These are phyloP conservation scores for Drosophila dives DNA, from an alignment of 2,888 invertebrate genomes.

Conservation along the genomic window DNA sequence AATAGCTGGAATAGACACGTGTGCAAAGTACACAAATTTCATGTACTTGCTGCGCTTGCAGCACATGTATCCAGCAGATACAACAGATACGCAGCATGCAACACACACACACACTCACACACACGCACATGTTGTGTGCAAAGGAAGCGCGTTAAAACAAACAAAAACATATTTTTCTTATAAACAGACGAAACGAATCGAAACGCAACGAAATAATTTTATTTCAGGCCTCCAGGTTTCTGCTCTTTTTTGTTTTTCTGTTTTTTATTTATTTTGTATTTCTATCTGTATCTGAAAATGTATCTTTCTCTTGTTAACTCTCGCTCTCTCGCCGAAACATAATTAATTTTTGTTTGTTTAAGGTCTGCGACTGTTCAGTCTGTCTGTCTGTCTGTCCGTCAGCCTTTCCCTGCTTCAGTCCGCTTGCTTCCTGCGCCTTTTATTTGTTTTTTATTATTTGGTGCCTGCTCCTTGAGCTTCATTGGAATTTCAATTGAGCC, in stretches of 20 bases:
- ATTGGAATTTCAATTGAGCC: conserved; percentile 72
- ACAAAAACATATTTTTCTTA: conserved; percentile 79
- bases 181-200: conserved; percentile 65
- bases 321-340: conserved; percentile 67
- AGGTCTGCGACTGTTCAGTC: conserved; percentile 64
- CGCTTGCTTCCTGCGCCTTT: conserved; percentile 63
- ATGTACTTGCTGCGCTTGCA: conserved; percentile 13
- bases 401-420: conserved; percentile 7
- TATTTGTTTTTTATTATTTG: conserved; percentile 14
- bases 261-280: conserved; percentile 15
- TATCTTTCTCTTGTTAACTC: conserved; percentile 5
- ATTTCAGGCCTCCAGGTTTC: conserved; percentile 63
- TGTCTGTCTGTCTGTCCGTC: conserved; percentile 37
- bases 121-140: conserved; percentile 41
- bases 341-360: conserved; percentile 80
- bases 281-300: conserved; percentile 28
- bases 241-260: neutral
- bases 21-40: conserved; percentile 4
- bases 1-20: conserved; percentile 46
- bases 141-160: conserved; percentile 78
- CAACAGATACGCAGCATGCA: conserved; percentile 53
- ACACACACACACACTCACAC: conserved; percentile 38
- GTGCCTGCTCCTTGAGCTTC: conserved; percentile 68
- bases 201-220: conserved; percentile 64
- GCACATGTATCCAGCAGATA: conserved; percentile 42